phyloP scores from a whole-genome alignment of 2,888 invertebrate species.

The Urechis unicinctus region DNA sequence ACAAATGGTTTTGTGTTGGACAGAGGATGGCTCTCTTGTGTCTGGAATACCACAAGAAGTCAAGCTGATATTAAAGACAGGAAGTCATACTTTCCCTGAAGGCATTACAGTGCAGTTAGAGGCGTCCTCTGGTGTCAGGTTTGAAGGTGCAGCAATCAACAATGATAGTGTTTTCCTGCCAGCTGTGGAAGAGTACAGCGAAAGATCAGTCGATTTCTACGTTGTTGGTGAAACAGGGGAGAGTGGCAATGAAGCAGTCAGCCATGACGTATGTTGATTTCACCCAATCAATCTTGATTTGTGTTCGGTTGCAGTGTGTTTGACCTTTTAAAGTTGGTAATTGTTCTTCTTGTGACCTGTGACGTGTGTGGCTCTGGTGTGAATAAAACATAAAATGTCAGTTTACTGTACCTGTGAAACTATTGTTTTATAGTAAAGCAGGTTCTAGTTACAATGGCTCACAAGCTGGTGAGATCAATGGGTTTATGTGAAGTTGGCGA shows the following conservation, averaged over 20 bases:
- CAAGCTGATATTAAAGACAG: constrained; percentile 28
- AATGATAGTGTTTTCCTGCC: constrained; percentile 9
- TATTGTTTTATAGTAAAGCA: no score
- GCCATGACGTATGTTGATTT: not conserved
- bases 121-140: constrained; percentile 19
- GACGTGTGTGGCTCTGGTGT: no score
- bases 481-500: no score
- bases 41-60: constrained; percentile 26
- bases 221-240: not conserved
- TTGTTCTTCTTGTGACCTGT: no score
- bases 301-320: not conserved
- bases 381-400: no score
- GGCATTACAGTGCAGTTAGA: constrained; percentile 50
- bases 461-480: no score
- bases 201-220: constrained; percentile 1
- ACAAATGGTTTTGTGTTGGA: no score
- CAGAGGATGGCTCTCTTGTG: no score
- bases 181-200: constrained; percentile 7
- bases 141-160: constrained; percentile 7
- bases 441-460: no score
- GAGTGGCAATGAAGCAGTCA: not conserved
- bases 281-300: no score
- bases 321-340: not conserved
- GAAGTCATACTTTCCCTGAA: constrained; percentile 26
- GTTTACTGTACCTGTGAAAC: no score